Conservation (phyloP, 2,113 vertebrate species). For the Neolamprologus cancellatus region DNA sequence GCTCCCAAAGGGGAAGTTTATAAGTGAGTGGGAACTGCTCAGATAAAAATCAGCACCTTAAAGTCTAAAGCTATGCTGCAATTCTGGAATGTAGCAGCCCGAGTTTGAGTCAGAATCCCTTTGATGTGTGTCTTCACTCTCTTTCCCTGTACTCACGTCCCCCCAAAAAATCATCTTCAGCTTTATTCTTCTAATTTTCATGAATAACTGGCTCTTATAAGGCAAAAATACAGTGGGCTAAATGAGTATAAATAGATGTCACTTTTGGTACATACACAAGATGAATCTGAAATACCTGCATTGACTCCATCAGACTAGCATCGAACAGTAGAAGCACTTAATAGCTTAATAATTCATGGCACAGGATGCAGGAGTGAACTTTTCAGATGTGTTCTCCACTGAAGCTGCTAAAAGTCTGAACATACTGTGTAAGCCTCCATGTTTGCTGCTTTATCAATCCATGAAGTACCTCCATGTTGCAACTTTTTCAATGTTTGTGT, state of each 20-base stretch:
- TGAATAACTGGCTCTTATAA: neutral
- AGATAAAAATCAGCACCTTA: neutral
- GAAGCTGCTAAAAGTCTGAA: neutral
- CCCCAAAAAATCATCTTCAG: neutral
- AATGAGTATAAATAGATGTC: neutral
- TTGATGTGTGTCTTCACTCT: neutral
- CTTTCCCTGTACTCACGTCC: fast-evolving
- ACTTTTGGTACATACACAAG: neutral
- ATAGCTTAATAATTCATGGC: neutral
- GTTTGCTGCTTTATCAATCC: neutral
- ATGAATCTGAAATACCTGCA: neutral
- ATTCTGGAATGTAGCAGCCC: neutral
- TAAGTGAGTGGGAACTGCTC: neutral
- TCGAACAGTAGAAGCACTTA: neutral
- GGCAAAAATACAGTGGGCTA: fast-evolving
- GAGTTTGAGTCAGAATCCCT: neutral
- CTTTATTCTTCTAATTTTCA: neutral
- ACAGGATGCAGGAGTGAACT: neutral
- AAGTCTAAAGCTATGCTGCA: neutral
- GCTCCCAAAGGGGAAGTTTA: neutral
- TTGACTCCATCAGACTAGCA: neutral
- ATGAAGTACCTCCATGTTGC: neutral
- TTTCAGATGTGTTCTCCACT: neutral
- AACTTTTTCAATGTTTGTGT: neutral
- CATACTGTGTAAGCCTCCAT: neutral